phyloP scores from a whole-genome alignment of 1,140 invertebrate species.

The Eufriesea mexicana region DNA sequence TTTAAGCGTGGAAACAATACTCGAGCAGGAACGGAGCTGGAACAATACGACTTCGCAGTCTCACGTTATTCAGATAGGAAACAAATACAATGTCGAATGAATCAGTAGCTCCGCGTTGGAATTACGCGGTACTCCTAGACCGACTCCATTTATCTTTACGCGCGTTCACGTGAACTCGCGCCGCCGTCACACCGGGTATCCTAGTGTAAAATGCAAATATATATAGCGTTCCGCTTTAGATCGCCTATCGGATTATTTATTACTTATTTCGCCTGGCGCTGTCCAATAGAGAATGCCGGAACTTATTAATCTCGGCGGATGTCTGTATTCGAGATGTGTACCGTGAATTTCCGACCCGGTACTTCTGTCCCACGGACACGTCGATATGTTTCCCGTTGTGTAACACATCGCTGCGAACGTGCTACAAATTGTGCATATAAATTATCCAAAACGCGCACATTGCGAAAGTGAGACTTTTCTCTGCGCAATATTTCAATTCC shows the following conservation, averaged over 20 bases:
- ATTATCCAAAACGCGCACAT: neutral
- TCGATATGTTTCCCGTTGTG: neutral
- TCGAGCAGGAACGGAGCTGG: neutral
- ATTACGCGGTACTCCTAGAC: slow-evolving; percentile 37
- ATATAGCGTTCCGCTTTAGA: slow-evolving; percentile 38
- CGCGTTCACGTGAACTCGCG: neutral
- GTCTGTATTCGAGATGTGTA: slow-evolving; percentile 21
- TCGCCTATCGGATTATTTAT: slow-evolving; percentile 46
- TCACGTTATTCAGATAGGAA: slow-evolving; percentile 38
- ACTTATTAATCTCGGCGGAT: slow-evolving; percentile 43
- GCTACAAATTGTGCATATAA: neutral
- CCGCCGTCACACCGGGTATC: neutral
- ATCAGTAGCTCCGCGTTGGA: slow-evolving; percentile 42
- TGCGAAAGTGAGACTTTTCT: neutral
- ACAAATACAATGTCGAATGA: slow-evolving; percentile 46
- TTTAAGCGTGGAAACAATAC: slow-evolving; percentile 27
- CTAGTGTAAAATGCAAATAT: slow-evolving; percentile 33
- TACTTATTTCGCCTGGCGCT: slow-evolving; percentile 27
- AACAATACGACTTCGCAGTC: slow-evolving; percentile 42
- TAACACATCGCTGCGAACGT: neutral
- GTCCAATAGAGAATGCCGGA: slow-evolving; percentile 29
- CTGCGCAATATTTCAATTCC: too few relatives aligned
- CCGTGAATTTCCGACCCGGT: neutral
- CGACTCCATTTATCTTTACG: slow-evolving; percentile 45
- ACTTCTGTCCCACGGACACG: neutral